Evolutionary conservation across 2,113 vertebrate species (phyloP), one percentile per base, ranked within the genome.

Genomic region (Meriones unguiculatus): DNA sequence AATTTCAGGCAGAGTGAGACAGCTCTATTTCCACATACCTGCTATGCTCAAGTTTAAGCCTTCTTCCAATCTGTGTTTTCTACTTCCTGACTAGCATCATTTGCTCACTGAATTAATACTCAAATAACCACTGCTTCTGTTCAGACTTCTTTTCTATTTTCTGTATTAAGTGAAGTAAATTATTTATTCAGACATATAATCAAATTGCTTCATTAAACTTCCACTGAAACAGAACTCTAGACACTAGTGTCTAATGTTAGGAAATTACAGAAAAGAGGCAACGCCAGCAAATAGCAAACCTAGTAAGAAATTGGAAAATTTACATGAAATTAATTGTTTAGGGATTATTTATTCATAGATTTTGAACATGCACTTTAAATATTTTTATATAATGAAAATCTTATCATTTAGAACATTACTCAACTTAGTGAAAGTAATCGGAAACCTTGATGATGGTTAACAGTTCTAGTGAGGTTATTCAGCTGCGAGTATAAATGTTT

Each of bases 181-280:
- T 75, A 87, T 92, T 69, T 73, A 7, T 67, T 87, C 92, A 94
- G 69, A 73, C 75, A 84, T 64, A 17, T 6, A 84, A 85, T 90
- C 64, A 87, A 90, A 46, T 2, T 90, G 22, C 57, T 94, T 90
- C 14, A 73, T 95, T 92, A 91, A 77, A 87, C 22, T 52, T 94
- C 2, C 10, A 35, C 4, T 57, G 69, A 92, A 78, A 89, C 9
- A 92, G 41, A 87, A 64, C 24, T 67, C 2, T 32, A 59, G 35
- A 72, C 20, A 52, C 5, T 35, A 87, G 0, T 84, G 57, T 30
- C 41, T 90, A 93, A 82, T 86, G 50, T 94, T 80, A 85, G 57
- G 15, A 28, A 78, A 87, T 89, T 87, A 50, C 17, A 46, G 35
- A n/a, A 25, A 32, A 50, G 50, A 93, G 14, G 35, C 18, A 64